A percentile compares a stretch with the other conserved stretches of the same genome.
Conservation (phyloP, 92 coral and sea anemone species). For the Porites cylindrica region DNA sequence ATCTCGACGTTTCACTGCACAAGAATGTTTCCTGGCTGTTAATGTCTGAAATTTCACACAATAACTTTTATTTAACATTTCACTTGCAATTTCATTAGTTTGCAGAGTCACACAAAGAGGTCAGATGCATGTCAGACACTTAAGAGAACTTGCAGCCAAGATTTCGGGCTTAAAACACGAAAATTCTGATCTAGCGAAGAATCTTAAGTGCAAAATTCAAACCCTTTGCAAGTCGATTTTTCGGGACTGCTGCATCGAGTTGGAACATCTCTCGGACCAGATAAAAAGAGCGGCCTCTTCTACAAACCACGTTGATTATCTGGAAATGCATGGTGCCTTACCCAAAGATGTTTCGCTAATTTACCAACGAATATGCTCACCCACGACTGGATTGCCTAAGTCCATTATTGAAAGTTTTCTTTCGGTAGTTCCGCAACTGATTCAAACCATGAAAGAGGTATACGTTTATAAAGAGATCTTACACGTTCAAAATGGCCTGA, state of each 20-base stretch:
- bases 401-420: background rate
- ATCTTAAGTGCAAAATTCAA: background rate
- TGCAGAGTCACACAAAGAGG: slow-evolving; percentile 17
- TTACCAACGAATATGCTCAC: slow-evolving; percentile 4
- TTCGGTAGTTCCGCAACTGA: background rate
- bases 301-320: background rate
- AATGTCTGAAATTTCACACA: background rate
- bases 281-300: background rate
- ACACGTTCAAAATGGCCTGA: slow-evolving; percentile 10
- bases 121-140: slow-evolving; percentile 19
- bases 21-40: too few species aligned
- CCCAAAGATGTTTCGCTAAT: background rate
- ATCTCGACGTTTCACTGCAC: too few species aligned
- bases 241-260: slow-evolving; percentile 18
- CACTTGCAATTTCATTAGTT: background rate
- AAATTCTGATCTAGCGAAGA: background rate
- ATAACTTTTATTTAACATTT: too few species aligned
- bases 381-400: background rate
- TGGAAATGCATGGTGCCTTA: background rate
- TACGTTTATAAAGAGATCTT: background rate
- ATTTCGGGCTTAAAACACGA: background rate
- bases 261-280: background rate
- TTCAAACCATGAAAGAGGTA: slow-evolving; percentile 8
- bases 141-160: slow-evolving; percentile 24
- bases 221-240: background rate